phyloP scores from a whole-genome alignment of 2,888 invertebrate genomes.

The Quadriops clusia region DNA sequence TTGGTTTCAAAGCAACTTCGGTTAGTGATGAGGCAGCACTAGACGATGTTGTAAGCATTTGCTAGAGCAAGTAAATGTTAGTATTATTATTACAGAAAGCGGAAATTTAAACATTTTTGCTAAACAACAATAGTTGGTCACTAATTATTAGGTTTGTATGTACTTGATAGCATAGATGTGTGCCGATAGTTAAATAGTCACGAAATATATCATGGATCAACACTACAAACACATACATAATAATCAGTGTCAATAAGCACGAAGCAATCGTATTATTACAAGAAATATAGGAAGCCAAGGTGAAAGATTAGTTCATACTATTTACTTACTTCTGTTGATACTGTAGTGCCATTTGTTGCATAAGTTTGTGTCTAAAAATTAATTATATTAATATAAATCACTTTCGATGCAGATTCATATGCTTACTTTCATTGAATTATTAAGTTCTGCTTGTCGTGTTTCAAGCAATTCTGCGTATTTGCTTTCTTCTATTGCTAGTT shows the following conservation, averaged over 20 bases:
- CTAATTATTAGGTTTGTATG: no score
- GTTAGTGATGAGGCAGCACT: slow-evolving; percentile 22
- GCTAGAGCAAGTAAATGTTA: slow-evolving; percentile 11
- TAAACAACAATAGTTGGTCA: neutral
- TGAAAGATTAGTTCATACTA: no score
- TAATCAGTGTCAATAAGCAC: no score
- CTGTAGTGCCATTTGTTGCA: slow-evolving; percentile 24
- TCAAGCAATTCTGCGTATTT: slow-evolving; percentile 20
- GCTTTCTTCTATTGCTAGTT: slow-evolving; percentile 22
- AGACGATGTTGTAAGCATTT: slow-evolving; percentile 22
- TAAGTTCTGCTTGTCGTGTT: slow-evolving; percentile 10
- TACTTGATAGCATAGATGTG: no score
- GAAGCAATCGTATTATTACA: no score
- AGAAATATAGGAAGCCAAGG: no score
- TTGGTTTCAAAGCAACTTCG: slow-evolving; percentile 21
- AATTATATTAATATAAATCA: slow-evolving; percentile 6
- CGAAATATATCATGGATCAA: no score
- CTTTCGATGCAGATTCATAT: neutral
- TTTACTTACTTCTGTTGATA: slow-evolving; percentile 21
- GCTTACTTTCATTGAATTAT: slow-evolving; percentile 15
- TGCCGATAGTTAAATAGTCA: no score
- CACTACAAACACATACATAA: slow-evolving; percentile 1
- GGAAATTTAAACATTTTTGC: slow-evolving; percentile 3
- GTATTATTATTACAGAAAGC: slow-evolving; percentile 7
- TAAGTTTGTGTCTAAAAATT: slow-evolving; percentile 23